Conservation (phyloP, 1,140 invertebrate genomes). For the Leptinotarsa texana region DNA sequence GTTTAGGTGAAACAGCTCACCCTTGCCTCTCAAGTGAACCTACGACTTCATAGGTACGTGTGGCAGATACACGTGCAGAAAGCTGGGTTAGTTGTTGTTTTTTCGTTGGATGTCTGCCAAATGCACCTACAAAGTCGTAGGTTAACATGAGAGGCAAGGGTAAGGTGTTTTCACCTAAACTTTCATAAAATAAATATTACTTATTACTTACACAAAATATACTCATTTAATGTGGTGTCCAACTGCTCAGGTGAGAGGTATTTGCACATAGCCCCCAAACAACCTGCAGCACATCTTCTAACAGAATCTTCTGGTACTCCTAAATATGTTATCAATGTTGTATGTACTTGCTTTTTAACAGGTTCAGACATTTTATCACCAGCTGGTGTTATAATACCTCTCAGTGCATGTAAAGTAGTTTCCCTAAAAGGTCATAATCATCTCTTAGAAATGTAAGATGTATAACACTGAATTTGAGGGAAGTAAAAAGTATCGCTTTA, state of each 20-base stretch:
- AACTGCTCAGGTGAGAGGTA: conserved; percentile 78
- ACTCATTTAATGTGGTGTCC: conserved; percentile 72
- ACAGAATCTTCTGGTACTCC: conserved; percentile 79
- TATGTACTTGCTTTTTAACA: conserved; percentile 75
- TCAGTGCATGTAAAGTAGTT: conserved; percentile 88
- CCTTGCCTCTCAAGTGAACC: no score
- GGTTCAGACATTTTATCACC: conserved; percentile 88
- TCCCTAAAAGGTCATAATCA: conserved; percentile 62
- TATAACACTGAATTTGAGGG: no score
- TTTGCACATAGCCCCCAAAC: conserved; percentile 82
- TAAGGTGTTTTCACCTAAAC: no score
- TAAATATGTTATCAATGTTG: conserved; percentile 72
- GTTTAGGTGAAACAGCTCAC: no score
- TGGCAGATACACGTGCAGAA: no score
- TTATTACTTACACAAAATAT: conserved; percentile 68
- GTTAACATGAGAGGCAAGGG: no score
- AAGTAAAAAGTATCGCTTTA: no score
- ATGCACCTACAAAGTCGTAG: no score
- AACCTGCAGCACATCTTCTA: conserved; percentile 80
- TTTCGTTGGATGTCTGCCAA: no score
- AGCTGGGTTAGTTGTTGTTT: no score
- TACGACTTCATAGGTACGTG: no score
- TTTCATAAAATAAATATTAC: conserved; percentile 29
- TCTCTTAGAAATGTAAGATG: no score
- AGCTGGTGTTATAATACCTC: conserved; percentile 79